Evolutionary conservation across 2,888 invertebrate genomes (phyloP), one percentile per base, ranked within the genome.

Genomic region (Heliconius cydno): DNA sequence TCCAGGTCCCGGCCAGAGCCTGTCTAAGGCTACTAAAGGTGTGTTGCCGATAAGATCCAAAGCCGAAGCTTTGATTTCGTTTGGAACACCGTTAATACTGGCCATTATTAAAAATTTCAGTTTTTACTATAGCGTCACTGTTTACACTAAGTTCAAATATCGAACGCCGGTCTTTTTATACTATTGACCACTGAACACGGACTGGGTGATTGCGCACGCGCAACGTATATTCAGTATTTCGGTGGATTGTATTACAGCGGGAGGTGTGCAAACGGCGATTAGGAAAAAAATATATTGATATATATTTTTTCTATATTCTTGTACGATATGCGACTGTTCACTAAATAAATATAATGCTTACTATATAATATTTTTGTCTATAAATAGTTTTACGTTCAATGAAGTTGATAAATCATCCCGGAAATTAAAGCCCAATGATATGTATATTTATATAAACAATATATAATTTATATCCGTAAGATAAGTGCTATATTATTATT

Each of bases 41-140:
- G 94, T 94, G 82, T 93, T 91, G 7, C 94, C 94, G 84, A 94
- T 94, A 3, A 94, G 90, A 2, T 94, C 94, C 80, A 94, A 82
- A 3, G 94, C 94, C 3, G 94, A 94, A 15, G 91, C 83, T 82
- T 92, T 93, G 81, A 94, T 94, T 80, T 94, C 94, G 81, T 89
- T 90, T 34, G 85, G 82, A n/a, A 86, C 81, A 65, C 87, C 87
- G 80, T 89, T 86, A 65, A 84, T 84, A 63, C 85, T 63, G 22
- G 41, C 12, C 65, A 57, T 74, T 46, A 75, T 72, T 77, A 82
- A 82, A 84, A 79, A 79, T 79, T 74, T 72, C 46, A 60, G 79
- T 75, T 82, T 66, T 77, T 63, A 70, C 73, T 70, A 75, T 78
- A 67, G 76, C 71, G 77, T 65, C 79, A 63, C 67, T 77, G 19